Conservation (phyloP, 2,797 vertebrate genomes). For the Brachyrhaphis roseni region DNA sequence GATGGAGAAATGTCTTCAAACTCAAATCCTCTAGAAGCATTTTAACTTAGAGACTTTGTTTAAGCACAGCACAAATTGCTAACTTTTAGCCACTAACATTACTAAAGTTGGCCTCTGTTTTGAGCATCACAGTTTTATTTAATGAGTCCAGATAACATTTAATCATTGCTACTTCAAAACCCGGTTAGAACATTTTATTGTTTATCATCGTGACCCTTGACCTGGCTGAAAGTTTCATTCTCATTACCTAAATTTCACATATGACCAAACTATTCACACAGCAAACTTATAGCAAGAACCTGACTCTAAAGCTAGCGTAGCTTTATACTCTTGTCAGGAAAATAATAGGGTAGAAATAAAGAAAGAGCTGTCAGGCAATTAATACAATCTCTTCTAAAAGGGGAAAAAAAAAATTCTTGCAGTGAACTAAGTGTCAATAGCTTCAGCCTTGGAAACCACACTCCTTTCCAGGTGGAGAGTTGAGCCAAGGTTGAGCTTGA, state of each 20-base stretch:
- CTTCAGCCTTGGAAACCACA: constrained; percentile 63
- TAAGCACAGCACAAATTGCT: neutral
- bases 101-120: neutral
- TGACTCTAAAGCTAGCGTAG: neutral
- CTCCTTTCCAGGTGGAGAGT: constrained; percentile 75
- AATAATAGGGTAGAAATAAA: constrained; percentile 18
- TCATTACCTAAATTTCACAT: neutral
- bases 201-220: neutral
- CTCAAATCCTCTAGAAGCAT: neutral
- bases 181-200: neutral
- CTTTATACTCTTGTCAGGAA: neutral
- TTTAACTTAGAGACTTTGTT: neutral
- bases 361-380: constrained; percentile 41
- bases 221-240: neutral
- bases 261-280: neutral
- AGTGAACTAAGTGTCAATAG: constrained; percentile 68
- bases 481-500: constrained; percentile 82
- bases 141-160: neutral
- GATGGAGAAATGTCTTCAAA: too few species aligned
- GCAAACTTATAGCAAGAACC: neutral
- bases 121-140: neutral
- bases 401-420: constrained; percentile 39
- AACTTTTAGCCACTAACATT: neutral
- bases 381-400: constrained; percentile 38
- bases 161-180: neutral